A percentile compares a stretch with the other conserved stretches of the same genome.
phyloP scores from a whole-genome alignment of 2,113 vertebrate genomes.

The Mastomys natalensis region DNA sequence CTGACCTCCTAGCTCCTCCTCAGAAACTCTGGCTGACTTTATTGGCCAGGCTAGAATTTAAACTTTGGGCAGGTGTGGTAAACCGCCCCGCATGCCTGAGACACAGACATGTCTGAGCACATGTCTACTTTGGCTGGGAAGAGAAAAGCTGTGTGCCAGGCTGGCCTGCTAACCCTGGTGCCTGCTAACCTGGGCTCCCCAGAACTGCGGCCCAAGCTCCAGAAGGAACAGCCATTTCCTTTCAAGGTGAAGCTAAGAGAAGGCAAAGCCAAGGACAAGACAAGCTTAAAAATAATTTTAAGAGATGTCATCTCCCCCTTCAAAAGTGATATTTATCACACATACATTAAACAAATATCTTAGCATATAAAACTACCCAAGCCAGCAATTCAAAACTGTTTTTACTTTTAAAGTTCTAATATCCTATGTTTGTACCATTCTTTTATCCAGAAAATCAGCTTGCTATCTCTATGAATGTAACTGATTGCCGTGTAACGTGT shows the following conservation, averaged over 20 bases:
- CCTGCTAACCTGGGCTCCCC: not conserved
- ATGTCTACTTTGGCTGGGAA: not conserved
- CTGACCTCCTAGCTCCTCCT: not conserved
- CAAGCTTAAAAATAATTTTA: not conserved
- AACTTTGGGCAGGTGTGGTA: not conserved
- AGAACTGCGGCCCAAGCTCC: not conserved
- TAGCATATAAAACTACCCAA: not conserved
- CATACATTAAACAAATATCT: not conserved
- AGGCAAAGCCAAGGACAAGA: not conserved
- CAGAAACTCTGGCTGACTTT: not conserved
- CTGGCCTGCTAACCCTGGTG: not conserved
- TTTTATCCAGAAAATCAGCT: not conserved
- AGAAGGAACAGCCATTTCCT: not conserved
- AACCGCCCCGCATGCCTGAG: not conserved
- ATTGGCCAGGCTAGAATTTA: not conserved
- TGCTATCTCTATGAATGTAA: not conserved
- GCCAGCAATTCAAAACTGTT: constrained; percentile 3
- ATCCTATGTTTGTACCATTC: not conserved
- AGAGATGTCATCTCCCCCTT: not conserved
- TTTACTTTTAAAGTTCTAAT: constrained; percentile 10
- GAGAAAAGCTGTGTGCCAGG: not conserved
- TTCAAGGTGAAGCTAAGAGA: not conserved
- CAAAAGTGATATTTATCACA: not conserved
- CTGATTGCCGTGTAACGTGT: not conserved
- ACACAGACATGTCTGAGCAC: not conserved